Evolutionary conservation across 2,888 invertebrate species (phyloP).

Genomic region (Cryptus viduatorius): DNA sequence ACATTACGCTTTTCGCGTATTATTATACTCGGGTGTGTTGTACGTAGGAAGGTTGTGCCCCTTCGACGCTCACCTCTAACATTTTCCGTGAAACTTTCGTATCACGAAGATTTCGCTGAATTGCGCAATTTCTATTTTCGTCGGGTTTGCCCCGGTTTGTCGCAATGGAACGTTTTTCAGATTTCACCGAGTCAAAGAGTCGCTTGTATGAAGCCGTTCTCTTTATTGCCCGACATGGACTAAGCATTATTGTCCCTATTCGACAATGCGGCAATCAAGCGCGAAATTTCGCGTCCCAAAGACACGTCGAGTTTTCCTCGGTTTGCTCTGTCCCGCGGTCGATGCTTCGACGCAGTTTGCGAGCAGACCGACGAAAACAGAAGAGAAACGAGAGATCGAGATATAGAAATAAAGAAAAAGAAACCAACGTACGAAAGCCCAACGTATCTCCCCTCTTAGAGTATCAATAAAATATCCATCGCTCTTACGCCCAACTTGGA

Average conservation of each 20-base stretch:
- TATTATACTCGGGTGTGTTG: too few relatives aligned
- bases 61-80: background rate
- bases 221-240: background rate
- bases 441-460: background rate
- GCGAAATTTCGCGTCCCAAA: slow-evolving; percentile 61
- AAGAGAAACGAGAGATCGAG: background rate
- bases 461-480: slow-evolving; percentile 30
- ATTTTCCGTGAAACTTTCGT: background rate
- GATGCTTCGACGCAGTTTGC: background rate
- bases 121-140: background rate
- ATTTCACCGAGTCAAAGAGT: background rate
- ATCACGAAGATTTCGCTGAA: background rate
- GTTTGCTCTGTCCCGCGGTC: background rate
- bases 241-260: slow-evolving; percentile 11
- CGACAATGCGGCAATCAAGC: slow-evolving; percentile 73
- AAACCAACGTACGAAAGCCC: background rate
- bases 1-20: too few relatives aligned
- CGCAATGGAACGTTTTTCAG: background rate
- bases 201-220: background rate
- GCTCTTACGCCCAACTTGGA: background rate
- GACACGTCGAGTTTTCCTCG: slow-evolving; percentile 8
- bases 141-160: background rate
- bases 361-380: background rate
- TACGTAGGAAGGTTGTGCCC: background rate
- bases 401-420: background rate